These are phyloP conservation scores for Thecophora atra DNA, from an alignment of 2,888 invertebrate species.

Conservation along the genomic window DNA sequence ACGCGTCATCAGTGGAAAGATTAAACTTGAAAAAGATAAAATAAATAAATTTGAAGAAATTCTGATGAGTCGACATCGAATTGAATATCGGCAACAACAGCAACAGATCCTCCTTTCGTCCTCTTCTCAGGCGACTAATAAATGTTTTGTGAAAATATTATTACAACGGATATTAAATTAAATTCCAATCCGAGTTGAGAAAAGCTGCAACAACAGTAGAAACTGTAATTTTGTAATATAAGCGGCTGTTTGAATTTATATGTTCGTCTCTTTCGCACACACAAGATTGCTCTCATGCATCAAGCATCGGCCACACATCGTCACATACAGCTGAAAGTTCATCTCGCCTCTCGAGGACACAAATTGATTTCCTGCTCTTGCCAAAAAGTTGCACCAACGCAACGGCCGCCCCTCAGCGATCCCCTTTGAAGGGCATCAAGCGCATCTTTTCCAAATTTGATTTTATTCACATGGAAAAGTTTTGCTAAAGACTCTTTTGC, in stretches of 20 bases:
- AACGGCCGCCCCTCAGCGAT: not conserved
- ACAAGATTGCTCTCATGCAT: not conserved
- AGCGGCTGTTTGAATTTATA: not conserved
- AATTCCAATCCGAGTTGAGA: conserved; percentile 54
- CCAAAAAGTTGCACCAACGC: conserved; percentile 39
- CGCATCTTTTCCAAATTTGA: conserved; percentile 36
- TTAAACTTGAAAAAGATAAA: not conserved
- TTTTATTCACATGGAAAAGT: conserved; percentile 40
- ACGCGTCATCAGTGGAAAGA: not conserved
- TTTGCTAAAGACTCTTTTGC: conserved; percentile 30
- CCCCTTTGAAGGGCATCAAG: not conserved
- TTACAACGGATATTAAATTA: conserved; percentile 55
- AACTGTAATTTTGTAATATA: conserved; percentile 34
- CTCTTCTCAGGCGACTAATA: not conserved
- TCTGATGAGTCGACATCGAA: not conserved
- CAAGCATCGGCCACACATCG: conserved; percentile 2
- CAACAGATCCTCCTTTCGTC: conserved; percentile 4
- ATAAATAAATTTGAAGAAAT: not conserved
- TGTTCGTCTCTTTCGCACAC: no score
- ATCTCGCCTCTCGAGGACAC: conserved; percentile 47
- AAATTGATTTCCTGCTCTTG: conserved; percentile 60
- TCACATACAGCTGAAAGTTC: not conserved
- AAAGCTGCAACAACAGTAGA: conserved; percentile 21
- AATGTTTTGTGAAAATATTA: conserved; percentile 29
- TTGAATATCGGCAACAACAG: conserved; percentile 3